Conservation (phyloP, 2,888 invertebrate species). For the Latrodectus elegans region DNA sequence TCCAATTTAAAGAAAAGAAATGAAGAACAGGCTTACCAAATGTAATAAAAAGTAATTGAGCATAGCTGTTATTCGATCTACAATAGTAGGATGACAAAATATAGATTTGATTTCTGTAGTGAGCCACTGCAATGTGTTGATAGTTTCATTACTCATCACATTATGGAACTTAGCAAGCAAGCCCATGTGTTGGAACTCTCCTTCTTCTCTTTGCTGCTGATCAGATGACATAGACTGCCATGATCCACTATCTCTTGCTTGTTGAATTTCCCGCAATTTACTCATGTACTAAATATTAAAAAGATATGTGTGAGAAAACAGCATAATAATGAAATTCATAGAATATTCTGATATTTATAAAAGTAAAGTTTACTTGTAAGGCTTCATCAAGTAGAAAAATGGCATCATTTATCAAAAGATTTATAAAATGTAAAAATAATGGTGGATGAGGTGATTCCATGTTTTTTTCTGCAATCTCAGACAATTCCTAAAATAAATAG, state of each 20-base stretch:
- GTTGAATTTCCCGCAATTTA: slow-evolving; percentile 87
- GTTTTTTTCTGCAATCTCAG: slow-evolving; percentile 86
- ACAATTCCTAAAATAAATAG: slow-evolving; percentile 79
- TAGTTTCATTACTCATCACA: slow-evolving; percentile 91
- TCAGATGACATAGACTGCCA: slow-evolving; percentile 83
- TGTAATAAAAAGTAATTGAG: slow-evolving; percentile 93
- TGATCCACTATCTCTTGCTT: slow-evolving; percentile 83
- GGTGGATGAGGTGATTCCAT: slow-evolving; percentile 94
- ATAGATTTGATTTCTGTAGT: slow-evolving; percentile 86
- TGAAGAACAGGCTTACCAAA: slow-evolving; percentile 78
- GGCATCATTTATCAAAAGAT: slow-evolving; percentile 97
- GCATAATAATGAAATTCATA: background rate
- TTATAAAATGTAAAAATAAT: slow-evolving; percentile 93
- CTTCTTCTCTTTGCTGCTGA: slow-evolving; percentile 85
- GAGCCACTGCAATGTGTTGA: slow-evolving; percentile 82
- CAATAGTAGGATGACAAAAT: slow-evolving; percentile 92
- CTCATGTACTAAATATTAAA: slow-evolving; percentile 82
- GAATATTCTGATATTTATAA: background rate
- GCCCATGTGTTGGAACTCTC: slow-evolving; percentile 78
- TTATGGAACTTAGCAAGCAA: slow-evolving; percentile 92
- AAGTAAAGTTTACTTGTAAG: slow-evolving; percentile 73
- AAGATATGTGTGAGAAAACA: background rate
- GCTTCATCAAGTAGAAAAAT: slow-evolving; percentile 96
- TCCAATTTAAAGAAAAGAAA: background rate
- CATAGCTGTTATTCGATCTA: slow-evolving; percentile 95